Conservation (phyloP, 2,797 vertebrate species). For the Syngnathus acus region DNA sequence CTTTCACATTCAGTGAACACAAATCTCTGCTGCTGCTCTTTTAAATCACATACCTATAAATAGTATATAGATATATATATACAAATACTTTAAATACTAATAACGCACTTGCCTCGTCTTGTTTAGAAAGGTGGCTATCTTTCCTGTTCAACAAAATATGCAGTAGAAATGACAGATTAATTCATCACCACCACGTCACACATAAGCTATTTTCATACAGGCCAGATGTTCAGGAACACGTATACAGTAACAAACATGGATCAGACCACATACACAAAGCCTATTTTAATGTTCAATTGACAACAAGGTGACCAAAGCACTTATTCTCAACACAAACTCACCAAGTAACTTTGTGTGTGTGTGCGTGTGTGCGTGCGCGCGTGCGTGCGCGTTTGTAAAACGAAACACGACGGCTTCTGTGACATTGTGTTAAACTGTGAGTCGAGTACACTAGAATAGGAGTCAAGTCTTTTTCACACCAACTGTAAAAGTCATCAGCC, state of each 20-base stretch:
- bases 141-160: slow-evolving; percentile 61
- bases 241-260: slow-evolving; percentile 10
- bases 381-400: slow-evolving; percentile 35
- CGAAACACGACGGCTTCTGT: slow-evolving; percentile 45
- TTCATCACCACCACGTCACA: slow-evolving; percentile 36
- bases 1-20: slow-evolving; percentile 63
- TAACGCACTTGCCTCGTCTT: slow-evolving; percentile 56
- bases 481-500: slow-evolving; percentile 74
- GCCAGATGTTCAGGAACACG: slow-evolving; percentile 57
- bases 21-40: slow-evolving; percentile 55
- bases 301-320: slow-evolving; percentile 63
- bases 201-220: slow-evolving; percentile 66
- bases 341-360: slow-evolving; percentile 21
- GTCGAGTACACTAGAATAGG: slow-evolving; percentile 57
- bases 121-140: slow-evolving; percentile 50
- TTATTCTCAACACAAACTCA: slow-evolving; percentile 31
- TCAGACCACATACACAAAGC: slow-evolving; percentile 29
- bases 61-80: neutral
- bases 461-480: slow-evolving; percentile 59
- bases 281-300: slow-evolving; percentile 44
- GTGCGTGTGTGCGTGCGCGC: slow-evolving; percentile 11
- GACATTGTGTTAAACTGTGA: slow-evolving; percentile 67
- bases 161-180: slow-evolving; percentile 52
- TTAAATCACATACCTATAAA: slow-evolving; percentile 36
- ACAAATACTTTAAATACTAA: slow-evolving; percentile 2